Evolutionary conservation across 2,797 vertebrate species (phyloP).

Genomic region (Girardinus metallicus): DNA sequence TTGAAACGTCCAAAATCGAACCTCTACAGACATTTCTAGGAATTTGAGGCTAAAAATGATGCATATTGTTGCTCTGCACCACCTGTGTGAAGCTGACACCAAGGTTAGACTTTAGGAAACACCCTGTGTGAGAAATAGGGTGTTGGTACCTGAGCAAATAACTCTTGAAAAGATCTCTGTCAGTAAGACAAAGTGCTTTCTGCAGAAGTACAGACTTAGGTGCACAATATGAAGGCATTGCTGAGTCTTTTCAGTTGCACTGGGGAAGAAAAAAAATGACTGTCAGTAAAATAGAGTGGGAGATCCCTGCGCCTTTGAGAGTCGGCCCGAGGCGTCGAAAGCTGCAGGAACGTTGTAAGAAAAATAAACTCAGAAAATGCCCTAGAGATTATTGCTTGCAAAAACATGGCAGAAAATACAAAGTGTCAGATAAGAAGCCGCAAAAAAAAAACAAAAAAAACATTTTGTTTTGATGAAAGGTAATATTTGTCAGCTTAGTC

Average conservation of each 20-base stretch:
- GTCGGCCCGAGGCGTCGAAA: not conserved
- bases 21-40: not conserved
- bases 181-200: slow-evolving; percentile 19
- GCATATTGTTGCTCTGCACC: not conserved
- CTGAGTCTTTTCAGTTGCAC: not conserved
- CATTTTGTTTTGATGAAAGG: slow-evolving; percentile 28
- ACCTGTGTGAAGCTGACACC: slow-evolving; percentile 9
- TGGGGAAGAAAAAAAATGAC: not conserved
- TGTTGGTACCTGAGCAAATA: slow-evolving; percentile 39
- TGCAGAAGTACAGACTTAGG: slow-evolving; percentile 13
- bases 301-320: slow-evolving; percentile 19
- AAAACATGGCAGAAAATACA: slow-evolving; percentile 40
- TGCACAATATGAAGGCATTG: not conserved
- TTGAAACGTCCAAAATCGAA: not conserved
- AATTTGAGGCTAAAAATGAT: not conserved
- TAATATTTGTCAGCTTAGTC: slow-evolving; percentile 45
- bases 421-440: slow-evolving; percentile 25
- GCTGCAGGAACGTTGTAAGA: slow-evolving; percentile 12
- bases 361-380: slow-evolving; percentile 40
- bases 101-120: slow-evolving; percentile 9
- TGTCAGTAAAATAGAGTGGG: not conserved
- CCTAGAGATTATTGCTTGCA: not conserved
- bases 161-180: slow-evolving; percentile 39
- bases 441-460: slow-evolving; percentile 36
- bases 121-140: slow-evolving; percentile 37